phyloP scores from a whole-genome alignment of 1,140 invertebrate species.

The Diachasma alloeum region DNA sequence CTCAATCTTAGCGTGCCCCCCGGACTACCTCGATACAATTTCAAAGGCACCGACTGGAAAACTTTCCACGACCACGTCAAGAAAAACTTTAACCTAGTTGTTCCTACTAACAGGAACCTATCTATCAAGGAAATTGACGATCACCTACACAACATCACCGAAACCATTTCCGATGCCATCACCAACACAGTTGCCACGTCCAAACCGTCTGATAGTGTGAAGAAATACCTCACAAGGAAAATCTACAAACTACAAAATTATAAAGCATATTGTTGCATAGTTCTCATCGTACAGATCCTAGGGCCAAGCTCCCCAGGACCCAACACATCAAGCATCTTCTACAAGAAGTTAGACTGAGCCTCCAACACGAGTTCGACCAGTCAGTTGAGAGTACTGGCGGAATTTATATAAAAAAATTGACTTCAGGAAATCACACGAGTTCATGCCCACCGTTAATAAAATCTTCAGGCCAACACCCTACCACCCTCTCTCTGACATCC shows the following conservation, averaged over 20 bases:
- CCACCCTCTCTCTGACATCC: background rate
- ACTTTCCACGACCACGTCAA: conserved; percentile 5
- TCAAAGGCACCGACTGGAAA: conserved; percentile 20
- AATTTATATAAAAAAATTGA: background rate
- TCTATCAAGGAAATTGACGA: conserved; percentile 12
- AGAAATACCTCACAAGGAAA: background rate
- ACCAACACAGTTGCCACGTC: background rate
- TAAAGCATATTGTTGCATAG: background rate
- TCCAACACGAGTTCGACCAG: background rate
- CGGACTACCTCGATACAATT: background rate
- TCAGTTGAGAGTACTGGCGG: background rate
- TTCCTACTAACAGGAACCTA: background rate
- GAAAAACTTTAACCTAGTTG: background rate
- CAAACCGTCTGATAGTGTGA: background rate
- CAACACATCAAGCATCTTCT: background rate
- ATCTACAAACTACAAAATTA: background rate
- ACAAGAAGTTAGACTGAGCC: background rate
- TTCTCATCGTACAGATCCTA: background rate
- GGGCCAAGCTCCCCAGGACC: background rate
- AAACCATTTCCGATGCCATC: background rate
- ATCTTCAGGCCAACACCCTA: background rate
- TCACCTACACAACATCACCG: background rate
- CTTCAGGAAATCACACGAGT: background rate
- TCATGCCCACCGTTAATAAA: too few species aligned
- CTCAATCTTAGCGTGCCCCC: background rate